These are phyloP conservation scores for Pentalonia nigronervosa DNA, from an alignment of 1,140 invertebrate genomes.

Conservation along the genomic window DNA sequence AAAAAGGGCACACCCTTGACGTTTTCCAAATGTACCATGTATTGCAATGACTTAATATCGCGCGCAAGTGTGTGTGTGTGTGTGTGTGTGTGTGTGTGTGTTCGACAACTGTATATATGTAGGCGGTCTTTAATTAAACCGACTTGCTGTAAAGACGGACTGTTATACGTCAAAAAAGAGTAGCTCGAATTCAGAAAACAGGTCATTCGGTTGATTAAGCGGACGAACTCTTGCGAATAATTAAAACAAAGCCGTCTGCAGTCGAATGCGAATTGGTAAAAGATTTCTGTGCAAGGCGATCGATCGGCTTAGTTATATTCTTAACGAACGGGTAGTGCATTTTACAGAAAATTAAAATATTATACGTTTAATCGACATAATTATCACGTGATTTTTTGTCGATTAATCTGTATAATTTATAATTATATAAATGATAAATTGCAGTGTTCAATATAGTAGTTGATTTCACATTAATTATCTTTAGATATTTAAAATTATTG, in stretches of 20 bases:
- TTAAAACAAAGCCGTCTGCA: not conserved
- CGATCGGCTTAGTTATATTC: not conserved
- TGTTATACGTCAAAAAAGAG: not conserved
- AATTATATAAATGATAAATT: not conserved
- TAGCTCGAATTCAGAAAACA: not conserved
- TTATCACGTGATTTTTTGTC: not conserved
- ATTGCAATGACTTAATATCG: not conserved
- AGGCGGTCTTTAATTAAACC: not conserved
- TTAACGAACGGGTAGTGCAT: not conserved
- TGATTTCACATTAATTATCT: too few species aligned
- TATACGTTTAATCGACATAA: not conserved
- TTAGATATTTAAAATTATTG: too few species aligned
- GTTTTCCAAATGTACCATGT: not conserved
- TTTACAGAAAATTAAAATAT: not conserved
- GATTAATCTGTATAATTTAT: not conserved
- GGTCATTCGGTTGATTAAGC: conserved; percentile 10
- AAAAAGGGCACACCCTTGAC: conserved; percentile 9
- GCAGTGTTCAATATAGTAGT: not conserved
- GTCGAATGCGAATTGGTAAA: not conserved
- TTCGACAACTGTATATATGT: not conserved
- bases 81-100: not conserved
- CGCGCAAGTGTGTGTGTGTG: not conserved
- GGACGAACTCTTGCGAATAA: not conserved
- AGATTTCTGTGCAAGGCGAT: not conserved
- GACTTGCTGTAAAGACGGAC: not conserved